A percentile compares a stretch with the other conserved stretches of the same genome.
Evolutionary conservation across 2,113 vertebrate species (phyloP).

Genomic region (Dolichallabes microphthalmus): DNA sequence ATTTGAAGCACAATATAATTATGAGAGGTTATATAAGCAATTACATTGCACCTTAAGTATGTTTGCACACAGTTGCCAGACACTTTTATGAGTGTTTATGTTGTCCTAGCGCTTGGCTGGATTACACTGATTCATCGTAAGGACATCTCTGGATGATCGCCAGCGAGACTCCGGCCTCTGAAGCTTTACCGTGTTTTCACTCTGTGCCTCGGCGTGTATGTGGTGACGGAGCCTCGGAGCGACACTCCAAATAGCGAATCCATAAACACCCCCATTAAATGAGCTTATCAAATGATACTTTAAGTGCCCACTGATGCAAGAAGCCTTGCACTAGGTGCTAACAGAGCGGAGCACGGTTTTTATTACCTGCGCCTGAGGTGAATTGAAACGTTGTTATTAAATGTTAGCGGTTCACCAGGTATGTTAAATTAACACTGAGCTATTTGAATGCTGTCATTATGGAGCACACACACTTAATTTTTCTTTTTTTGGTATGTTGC

Average conservation of each 20-base stretch:
- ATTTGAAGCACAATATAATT: background rate
- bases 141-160: conserved; percentile 27
- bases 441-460: conserved; percentile 52
- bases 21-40: background rate
- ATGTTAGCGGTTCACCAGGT: conserved; percentile 60
- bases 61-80: conserved; percentile 7
- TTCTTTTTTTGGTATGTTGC: conserved; percentile 17
- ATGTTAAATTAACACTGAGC: conserved; percentile 59
- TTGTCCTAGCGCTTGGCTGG: conserved; percentile 24
- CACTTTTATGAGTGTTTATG: conserved; percentile 38
- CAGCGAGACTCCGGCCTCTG: conserved; percentile 26
- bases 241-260: conserved; percentile 44
- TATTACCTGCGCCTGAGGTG: conserved; percentile 55
- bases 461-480: conserved; percentile 6
- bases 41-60: conserved; percentile 14
- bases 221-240: conserved; percentile 28
- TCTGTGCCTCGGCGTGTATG: background rate
- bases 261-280: conserved; percentile 54
- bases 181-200: conserved; percentile 27
- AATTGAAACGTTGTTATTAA: conserved; percentile 58
- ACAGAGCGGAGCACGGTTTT: conserved; percentile 55
- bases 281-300: conserved; percentile 57
- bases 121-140: conserved; percentile 38
- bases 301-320: conserved; percentile 54
- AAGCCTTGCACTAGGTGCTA: conserved; percentile 45